Percentiles rank a stretch among this genome's conserved stretches.
These are phyloP conservation scores for Catharus ustulatus DNA, from an alignment of 2,797 vertebrate species.

Conservation along the genomic window DNA sequence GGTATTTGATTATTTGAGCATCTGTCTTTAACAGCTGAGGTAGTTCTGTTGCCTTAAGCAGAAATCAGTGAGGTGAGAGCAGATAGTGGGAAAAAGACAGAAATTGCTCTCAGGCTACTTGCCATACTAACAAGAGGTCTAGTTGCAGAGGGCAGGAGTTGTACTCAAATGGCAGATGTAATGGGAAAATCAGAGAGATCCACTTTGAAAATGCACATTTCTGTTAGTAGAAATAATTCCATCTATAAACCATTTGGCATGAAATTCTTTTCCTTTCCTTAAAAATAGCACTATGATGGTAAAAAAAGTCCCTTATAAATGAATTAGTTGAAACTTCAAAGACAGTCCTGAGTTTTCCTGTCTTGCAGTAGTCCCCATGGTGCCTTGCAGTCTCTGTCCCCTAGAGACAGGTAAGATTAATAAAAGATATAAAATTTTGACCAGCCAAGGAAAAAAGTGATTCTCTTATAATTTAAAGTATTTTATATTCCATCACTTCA, in stretches of 20 bases:
- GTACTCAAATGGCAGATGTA: not conserved
- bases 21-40: conserved; percentile 14
- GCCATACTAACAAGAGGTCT: not conserved
- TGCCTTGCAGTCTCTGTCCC: not conserved
- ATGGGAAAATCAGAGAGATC: not conserved
- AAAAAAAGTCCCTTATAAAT: not conserved
- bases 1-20: conserved; percentile 31
- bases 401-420: not conserved
- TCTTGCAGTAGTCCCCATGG: not conserved
- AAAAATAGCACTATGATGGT: not conserved
- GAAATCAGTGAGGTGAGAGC: conserved; percentile 10
- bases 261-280: not conserved
- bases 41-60: conserved; percentile 21
- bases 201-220: not conserved
- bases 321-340: not conserved
- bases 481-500: not conserved
- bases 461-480: not conserved
- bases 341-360: not conserved
- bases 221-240: not conserved
- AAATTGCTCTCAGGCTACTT: conserved; percentile 9
- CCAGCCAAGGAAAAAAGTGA: not conserved
- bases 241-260: not conserved
- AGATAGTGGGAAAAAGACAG: not conserved
- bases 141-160: not conserved
- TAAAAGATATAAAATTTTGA: not conserved